Base-by-base conservation (phyloP, 1,140 invertebrate species). In the Drosophila malerkotliana region DNA sequence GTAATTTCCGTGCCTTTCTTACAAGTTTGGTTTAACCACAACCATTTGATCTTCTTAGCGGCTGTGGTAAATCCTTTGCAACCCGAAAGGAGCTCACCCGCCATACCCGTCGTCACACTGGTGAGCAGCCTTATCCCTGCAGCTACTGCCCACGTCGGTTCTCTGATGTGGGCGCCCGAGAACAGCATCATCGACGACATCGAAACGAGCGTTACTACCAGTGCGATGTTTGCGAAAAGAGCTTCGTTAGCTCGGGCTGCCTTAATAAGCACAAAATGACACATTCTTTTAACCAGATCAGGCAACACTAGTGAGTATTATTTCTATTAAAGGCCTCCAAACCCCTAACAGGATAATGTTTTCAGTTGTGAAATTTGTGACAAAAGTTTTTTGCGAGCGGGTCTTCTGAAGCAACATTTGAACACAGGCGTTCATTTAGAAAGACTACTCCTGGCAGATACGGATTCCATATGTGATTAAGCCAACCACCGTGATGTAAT, bases 141-240 rank as follows among this genome's bases (percentile, higher is more conserved):
- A 63, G 12, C 15, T 77, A 62, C 44, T 71, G 74, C 26, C 21
- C 53, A 1, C 15, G 24, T 2, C 12, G 37, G 15, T 77, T 77
- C 60, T 55, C 73, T 7, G 48, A 76, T 37, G 6, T 51, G 1
- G 34, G 73, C 18, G 30, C 73, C 2, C 24, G 53, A 0, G 45
- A 47, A 10, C 52, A 77, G 37, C 74, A 77, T 18, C 64, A 77
- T 3, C 55, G 64, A 8, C 74, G 73, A 15, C 74, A 77, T 26
- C 44, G 39, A 2, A 49, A 77, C 14, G 54, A 55, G 3, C 74
- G 58, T 3, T 44, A 37, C 3, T 79, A 15, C 24, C 26, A 57
- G 14, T 73, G 61, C 9, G 34, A 63, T 2, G 21, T 37, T 2
- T 73, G 76, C 32, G 52, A 71, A 4, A 77, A 64, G 37, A 53